These are phyloP conservation scores for Parazoanthus swiftii DNA, from an alignment of 92 coral and sea anemone genomes.

Conservation along the genomic window DNA sequence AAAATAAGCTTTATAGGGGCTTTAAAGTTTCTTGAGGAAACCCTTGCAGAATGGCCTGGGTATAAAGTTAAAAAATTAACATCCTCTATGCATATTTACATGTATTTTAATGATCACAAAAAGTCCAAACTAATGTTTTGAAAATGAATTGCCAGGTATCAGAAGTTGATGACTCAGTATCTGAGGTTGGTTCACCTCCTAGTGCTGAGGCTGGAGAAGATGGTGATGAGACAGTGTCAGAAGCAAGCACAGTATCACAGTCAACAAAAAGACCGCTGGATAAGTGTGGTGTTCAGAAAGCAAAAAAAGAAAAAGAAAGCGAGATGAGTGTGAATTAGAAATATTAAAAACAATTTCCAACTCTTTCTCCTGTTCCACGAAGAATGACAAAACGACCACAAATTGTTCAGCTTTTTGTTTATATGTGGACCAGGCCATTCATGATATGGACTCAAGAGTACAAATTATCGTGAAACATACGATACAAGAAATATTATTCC, in stretches of 20 bases:
- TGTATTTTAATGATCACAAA: conserved; percentile 22
- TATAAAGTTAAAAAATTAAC: conserved; percentile 28
- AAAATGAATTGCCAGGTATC: conserved; percentile 32
- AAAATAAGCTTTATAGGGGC: not conserved
- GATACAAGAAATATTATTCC: conserved; percentile 33
- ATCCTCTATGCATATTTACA: conserved; percentile 20
- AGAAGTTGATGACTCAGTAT: conserved; percentile 34
- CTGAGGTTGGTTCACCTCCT: conserved; percentile 33
- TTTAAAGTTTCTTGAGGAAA: conserved; percentile 18
- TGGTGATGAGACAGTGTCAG: conserved; percentile 36
- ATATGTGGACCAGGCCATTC: conserved; percentile 35
- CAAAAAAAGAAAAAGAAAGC: conserved; percentile 6
- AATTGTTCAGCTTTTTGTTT: conserved; percentile 33
- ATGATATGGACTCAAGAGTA: conserved; percentile 29
- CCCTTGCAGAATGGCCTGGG: conserved; percentile 37
- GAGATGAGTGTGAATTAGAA: conserved; percentile 31
- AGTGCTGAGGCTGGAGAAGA: conserved; percentile 24
- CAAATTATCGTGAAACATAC: conserved; percentile 26
- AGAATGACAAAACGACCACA: conserved; percentile 24
- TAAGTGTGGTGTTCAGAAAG: conserved; percentile 22
- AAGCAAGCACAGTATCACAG: conserved; percentile 31
- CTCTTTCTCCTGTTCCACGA: conserved; percentile 26
- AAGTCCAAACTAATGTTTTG: conserved; percentile 36
- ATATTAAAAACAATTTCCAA: conserved; percentile 33
- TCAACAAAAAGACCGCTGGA: conserved; percentile 33